A percentile compares a stretch with the other conserved stretches of the same genome.
These are phyloP conservation scores for Propithecus deckenii DNA, from an alignment of 2,797 vertebrate species.

Conservation along the genomic window DNA sequence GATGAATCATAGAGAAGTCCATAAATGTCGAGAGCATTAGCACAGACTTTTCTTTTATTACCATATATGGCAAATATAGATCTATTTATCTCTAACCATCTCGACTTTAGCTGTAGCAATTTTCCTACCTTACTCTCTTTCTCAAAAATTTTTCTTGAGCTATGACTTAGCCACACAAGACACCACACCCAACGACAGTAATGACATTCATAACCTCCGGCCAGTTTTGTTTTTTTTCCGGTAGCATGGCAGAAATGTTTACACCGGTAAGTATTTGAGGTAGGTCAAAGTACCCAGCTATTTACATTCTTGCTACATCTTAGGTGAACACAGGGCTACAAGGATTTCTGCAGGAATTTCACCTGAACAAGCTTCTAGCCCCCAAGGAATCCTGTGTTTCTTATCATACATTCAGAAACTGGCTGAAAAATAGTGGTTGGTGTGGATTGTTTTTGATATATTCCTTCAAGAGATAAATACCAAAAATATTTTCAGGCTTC, in stretches of 20 bases:
- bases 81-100: conserved; percentile 75
- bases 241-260: neutral
- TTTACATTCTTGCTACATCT: neutral
- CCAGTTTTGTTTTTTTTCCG: neutral
- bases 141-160: conserved; percentile 39
- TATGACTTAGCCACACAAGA: neutral
- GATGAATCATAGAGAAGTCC: conserved; percentile 83
- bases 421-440: neutral
- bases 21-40: conserved; percentile 82
- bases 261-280: neutral
- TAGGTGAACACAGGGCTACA: neutral
- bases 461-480: conserved; percentile 31
- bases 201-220: neutral
- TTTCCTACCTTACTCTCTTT: conserved; percentile 66
- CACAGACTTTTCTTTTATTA: conserved; percentile 75
- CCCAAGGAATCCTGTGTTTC: neutral
- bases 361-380: neutral
- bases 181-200: neutral
- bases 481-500: conserved; percentile 19
- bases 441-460: neutral
- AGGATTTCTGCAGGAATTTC: neutral
- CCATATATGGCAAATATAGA: conserved; percentile 85
- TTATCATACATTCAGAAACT: neutral
- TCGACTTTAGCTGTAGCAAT: conserved; percentile 56
- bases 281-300: neutral